Evolutionary conservation across 2,888 invertebrate genomes (phyloP).

Genomic region (Athalia circularis): DNA sequence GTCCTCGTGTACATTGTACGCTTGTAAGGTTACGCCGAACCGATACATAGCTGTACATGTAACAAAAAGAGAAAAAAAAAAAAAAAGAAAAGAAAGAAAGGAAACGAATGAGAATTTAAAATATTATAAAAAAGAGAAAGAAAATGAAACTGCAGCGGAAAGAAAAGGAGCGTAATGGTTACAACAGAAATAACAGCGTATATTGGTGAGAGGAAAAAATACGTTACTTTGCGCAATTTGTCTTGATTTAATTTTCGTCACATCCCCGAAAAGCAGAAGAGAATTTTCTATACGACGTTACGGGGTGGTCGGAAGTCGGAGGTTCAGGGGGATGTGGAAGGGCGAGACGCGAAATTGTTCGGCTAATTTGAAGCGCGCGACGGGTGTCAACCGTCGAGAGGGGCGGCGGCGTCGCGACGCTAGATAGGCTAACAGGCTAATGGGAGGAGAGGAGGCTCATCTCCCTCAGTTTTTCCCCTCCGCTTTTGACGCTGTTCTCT

Average conservation of each 20-base stretch:
- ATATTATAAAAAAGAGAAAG: neutral
- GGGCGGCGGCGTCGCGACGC: neutral
- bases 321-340: neutral
- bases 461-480: neutral
- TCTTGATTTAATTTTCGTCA: too few relatives aligned
- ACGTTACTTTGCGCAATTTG: neutral
- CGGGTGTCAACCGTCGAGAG: conserved; percentile 5
- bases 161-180: neutral
- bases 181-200: neutral
- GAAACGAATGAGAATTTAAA: neutral
- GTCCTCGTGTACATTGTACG: conserved; percentile 10
- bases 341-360: conserved; percentile 14
- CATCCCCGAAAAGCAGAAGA: too few relatives aligned
- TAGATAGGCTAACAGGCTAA: conserved; percentile 3
- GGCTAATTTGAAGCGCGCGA: conserved; percentile 28
- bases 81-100: neutral
- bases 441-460: conserved; percentile 5
- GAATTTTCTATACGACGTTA: neutral
- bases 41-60: conserved; percentile 1
- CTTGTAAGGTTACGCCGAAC: conserved; percentile 23
- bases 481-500: too few relatives aligned
- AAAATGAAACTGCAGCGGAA: neutral
- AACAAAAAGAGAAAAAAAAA: neutral
- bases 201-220: neutral
- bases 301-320: neutral